Evolutionary conservation across 2,888 invertebrate genomes (phyloP), one percentile per base, ranked within the genome.

Genomic region (Zootermopsis nevadensis): DNA sequence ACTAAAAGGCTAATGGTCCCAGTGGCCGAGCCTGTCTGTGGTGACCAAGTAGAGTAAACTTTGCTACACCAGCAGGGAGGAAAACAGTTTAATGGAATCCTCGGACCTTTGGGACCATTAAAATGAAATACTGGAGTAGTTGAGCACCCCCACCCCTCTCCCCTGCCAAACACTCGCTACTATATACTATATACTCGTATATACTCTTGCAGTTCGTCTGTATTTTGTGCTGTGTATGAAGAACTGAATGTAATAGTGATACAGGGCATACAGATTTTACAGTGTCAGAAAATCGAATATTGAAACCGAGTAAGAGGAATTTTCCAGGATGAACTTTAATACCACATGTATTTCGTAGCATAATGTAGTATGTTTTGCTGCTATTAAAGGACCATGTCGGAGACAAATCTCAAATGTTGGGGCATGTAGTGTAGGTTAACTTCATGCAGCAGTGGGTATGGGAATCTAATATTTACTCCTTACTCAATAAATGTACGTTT

Each of bases 41-140:
- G 35, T 55, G 35, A 60, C 76, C 35, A 76, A 82, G 76, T 76
- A 80, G 60, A 77, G 69, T 80, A 80, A 79, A 72, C 79, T 53
- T 79, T 38, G 38, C 69, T 69, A 69, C 72, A 72, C 77, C 53
- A 35, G 69, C 60, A 38, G 33, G 77, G 80, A 80, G 89, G 90
- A 90, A 90, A 91, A 90, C 90, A 90, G 90, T 91, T 91, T 91
- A 91, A 91, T 91, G 91, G 91, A 91, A 91, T 91, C 90, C 77
- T 55, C 90, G 89, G 90, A 90, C 89, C 89, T 90, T 89, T 89
- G 91, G 90, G 90, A 90, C 91, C 91, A 91, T 91, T 91, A 91
- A 91, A 91, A 91, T 91, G 91, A 91, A 91, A 91, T 91, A 91
- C 88, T 90, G 89, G 87, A 87, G 85, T 87, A 77, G 82, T 79